A percentile compares a stretch with the other conserved stretches of the same genome.
Evolutionary conservation across 2,888 invertebrate genomes (phyloP).

Genomic region (Drosophila melanosoma): DNA sequence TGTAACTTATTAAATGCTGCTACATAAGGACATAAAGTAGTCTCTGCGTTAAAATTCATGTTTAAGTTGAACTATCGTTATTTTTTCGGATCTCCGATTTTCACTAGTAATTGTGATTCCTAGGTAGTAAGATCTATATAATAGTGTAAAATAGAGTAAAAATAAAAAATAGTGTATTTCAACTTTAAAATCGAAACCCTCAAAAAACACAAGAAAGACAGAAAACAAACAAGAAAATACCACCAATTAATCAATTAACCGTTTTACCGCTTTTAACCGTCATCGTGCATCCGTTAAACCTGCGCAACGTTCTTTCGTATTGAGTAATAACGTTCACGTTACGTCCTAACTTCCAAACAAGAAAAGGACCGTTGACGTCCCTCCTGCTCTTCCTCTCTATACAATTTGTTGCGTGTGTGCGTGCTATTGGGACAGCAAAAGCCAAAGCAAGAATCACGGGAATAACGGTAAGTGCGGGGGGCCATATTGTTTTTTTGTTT

Average conservation of each 20-base stretch:
- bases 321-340: slow-evolving; percentile 32
- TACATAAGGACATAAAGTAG: slow-evolving; percentile 40
- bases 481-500: slow-evolving; percentile 1
- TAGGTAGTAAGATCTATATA: slow-evolving; percentile 77
- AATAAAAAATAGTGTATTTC: slow-evolving; percentile 64
- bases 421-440: slow-evolving; percentile 22
- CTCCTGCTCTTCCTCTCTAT: background rate
- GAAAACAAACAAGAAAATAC: slow-evolving; percentile 42
- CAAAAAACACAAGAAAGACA: slow-evolving; percentile 52
- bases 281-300: slow-evolving; percentile 37
- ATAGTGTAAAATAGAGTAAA: slow-evolving; percentile 55
- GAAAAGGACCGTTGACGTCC: slow-evolving; percentile 1
- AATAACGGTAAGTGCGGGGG: slow-evolving; percentile 32
- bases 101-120: slow-evolving; percentile 77
- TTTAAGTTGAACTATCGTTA: slow-evolving; percentile 39
- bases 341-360: slow-evolving; percentile 11
- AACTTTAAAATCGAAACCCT: slow-evolving; percentile 66
- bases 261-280: slow-evolving; percentile 39
- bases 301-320: slow-evolving; percentile 35
- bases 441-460: slow-evolving; percentile 20
- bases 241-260: slow-evolving; percentile 24
- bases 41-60: slow-evolving; percentile 46
- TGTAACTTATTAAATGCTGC: slow-evolving; percentile 11
- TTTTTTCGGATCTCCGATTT: slow-evolving; percentile 42
- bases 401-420: slow-evolving; percentile 12